Base-by-base conservation (phyloP, 2,797 vertebrate genomes). In the Dicrostonyx torquatus region DNA sequence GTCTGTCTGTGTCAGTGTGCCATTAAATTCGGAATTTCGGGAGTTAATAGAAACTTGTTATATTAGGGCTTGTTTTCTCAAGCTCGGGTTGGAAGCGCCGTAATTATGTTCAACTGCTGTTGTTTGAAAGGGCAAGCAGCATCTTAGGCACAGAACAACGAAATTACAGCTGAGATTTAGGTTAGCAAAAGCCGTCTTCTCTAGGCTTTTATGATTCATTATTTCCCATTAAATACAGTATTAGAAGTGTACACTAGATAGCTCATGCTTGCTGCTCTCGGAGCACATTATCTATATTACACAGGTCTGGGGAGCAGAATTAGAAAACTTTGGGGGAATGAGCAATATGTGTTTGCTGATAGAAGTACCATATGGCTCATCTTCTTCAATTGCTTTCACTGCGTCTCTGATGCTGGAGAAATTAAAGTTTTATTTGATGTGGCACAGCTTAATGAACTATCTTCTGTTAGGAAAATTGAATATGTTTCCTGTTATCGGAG, bases 151-250 rank as follows among this genome's bases (percentile, higher is more conserved):
- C 98, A 98, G 98, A 99, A 99, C 99, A 99, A 99, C 98, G 98
- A 99, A 99, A 99, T 99, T 99, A 99, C 98, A 98, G 98, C 98
- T 98, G 98, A 99, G 99, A 98, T 98, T 98, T 98, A 98, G 98
- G 98, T 98, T 98, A 98, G 98, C 98, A 98, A 98, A 98, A 98
- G 98, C 98, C 98, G 94, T 98, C 98, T 99, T 99, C 98, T 97
- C 97, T 85, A 97, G 98, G 98, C 98, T 98, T 99, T 99, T 99
- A 98, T 99, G 98, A 99, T 99, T 99, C 98, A 99, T 99, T 99
- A 99, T 99, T 99, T 98, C 98, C 98, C 98, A 99, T 99, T 99
- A 99, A 99, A 99, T 99, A 99, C 98, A 98, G 98, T 99, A 99
- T 99, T 99, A 98, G 98, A 98, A 99, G 98, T 98, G 98, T 98